Conservation (phyloP, 2,797 vertebrate genomes). For the Sternotherus odoratus region DNA sequence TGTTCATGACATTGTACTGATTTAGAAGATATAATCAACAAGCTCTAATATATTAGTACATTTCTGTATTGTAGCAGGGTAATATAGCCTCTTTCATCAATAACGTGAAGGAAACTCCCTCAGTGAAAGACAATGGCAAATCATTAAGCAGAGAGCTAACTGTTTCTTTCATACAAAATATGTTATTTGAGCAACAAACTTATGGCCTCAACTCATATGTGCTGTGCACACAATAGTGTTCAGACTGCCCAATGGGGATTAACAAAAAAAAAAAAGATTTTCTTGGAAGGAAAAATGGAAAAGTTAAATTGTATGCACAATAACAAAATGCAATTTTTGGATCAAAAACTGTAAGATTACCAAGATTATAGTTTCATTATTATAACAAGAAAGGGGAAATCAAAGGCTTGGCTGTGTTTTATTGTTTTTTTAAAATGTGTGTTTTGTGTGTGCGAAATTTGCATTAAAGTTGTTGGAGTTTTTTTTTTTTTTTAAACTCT, state of each 20-base stretch:
- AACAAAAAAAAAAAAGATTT: neutral
- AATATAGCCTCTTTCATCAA: neutral
- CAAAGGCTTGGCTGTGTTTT: slow-evolving; percentile 46
- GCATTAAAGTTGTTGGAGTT: neutral
- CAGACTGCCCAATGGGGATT: neutral
- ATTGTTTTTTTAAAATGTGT: neutral
- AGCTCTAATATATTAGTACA: neutral
- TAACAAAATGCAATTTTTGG: neutral
- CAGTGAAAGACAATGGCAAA: neutral
- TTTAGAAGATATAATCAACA: neutral
- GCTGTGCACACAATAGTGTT: neutral
- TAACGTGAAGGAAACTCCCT: neutral
- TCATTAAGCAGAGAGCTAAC: neutral
- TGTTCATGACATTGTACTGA: neutral
- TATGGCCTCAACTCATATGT: accelerated
- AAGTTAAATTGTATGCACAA: neutral
- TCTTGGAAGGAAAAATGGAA: neutral
- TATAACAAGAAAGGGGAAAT: neutral
- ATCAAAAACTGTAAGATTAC: neutral
- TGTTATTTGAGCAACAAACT: neutral
- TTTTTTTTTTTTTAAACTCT: slow-evolving; percentile 10
- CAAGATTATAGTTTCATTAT: neutral
- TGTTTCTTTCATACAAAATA: neutral
- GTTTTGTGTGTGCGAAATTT: neutral
- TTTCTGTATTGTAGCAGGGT: neutral